Evolutionary conservation across 1,140 invertebrate species (phyloP).

Genomic region (Spodoptera litura): DNA sequence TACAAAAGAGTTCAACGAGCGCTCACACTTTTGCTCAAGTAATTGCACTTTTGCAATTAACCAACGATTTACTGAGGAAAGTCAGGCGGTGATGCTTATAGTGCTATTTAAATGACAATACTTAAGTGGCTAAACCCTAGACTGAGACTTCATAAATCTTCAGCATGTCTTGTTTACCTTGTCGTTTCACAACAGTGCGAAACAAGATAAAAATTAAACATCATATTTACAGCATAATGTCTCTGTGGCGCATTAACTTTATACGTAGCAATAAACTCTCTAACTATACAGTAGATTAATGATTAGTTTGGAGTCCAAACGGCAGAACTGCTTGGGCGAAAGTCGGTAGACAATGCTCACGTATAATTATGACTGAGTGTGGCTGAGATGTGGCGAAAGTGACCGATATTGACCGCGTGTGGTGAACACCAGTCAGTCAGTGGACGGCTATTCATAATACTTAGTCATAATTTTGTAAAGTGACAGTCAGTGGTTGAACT

Average conservation of each 20-base stretch:
- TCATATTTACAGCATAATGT: slow-evolving; percentile 8
- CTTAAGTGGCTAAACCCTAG: no score
- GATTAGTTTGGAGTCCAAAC: slow-evolving; percentile 3
- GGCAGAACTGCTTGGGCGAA: slow-evolving; percentile 53
- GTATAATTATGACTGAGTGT: slow-evolving; percentile 56
- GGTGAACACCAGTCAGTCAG: slow-evolving; percentile 7
- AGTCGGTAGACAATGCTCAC: slow-evolving; percentile 64
- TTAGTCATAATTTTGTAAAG: background rate
- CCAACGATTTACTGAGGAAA: no score
- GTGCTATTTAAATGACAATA: no score
- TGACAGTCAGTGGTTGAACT: background rate
- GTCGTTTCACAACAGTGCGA: background rate
- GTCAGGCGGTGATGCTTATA: no score
- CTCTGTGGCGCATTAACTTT: slow-evolving; percentile 25
- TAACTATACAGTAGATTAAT: slow-evolving; percentile 12
- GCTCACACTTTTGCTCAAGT: background rate
- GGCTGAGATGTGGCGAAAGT: slow-evolving; percentile 58
- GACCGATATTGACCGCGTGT: slow-evolving; percentile 45
- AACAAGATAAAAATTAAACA: slow-evolving; percentile 12
- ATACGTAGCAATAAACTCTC: slow-evolving; percentile 33
- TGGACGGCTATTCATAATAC: background rate
- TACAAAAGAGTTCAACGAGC: slow-evolving; percentile 73
- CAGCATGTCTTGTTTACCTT: background rate
- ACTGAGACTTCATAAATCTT: slow-evolving; percentile 1
- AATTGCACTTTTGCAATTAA: no score